Evolutionary conservation across 2,888 invertebrate genomes (phyloP), one percentile per base, ranked within the genome.

Genomic region (Philonicus albiceps): DNA sequence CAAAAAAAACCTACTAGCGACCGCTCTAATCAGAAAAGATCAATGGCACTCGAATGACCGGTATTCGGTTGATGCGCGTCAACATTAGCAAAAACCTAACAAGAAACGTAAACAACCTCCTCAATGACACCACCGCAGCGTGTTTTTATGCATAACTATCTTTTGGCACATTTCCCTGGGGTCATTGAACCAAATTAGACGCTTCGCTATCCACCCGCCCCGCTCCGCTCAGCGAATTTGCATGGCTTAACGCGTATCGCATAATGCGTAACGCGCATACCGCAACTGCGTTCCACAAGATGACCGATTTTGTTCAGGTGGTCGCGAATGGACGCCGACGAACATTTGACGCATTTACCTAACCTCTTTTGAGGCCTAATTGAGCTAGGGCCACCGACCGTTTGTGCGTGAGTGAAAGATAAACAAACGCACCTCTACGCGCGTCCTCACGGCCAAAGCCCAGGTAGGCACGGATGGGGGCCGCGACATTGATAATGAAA

Each of bases 401-500:
- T 22, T 22, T 22, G 11, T 76, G 76, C 76, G 76, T 76, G 40
- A 76, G 40, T 40, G n/a, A 40, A 37, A 76, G 34, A 76, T 74
- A 74, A 34, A 74, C 40, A 76, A 76, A 37, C 34, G 37, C n/a
- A 8, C 75, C 13, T 75, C 34, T 19, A 75, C 40, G 22, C 76
- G 37, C 22, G 40, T 11, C n/a, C 8, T 19, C 76, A 74, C 8
- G 19, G 40, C 11, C 64, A 19, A 8, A 27, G 27, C 64, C 64
- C 64, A 64, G 64, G 64, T 40, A 76, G 34, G 22, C 11, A 19
- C 22, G 5, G 76, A 76, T 22, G 55, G 55, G 19, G 55, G 55
- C 11, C 76, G 76, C 76, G 76, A 76, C 76, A 76, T 76, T 76
- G 76, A 76, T 76, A 40, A 37, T 76, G 76, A 76, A 76, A 76